Evolutionary conservation across 2,888 invertebrate genomes (phyloP).

Genomic region (Tachina fera): DNA sequence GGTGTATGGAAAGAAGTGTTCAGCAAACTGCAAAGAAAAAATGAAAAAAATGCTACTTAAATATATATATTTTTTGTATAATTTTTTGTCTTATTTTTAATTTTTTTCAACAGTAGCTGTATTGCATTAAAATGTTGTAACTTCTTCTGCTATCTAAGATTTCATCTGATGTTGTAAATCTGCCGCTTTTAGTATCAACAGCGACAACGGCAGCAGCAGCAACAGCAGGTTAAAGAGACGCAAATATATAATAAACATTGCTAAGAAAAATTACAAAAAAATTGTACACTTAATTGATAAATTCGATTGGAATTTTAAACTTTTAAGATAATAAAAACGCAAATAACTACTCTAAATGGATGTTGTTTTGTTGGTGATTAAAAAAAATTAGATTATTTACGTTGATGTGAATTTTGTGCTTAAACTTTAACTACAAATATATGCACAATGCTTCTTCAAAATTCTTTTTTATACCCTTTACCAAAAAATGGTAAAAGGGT

Average conservation of each 20-base stretch:
- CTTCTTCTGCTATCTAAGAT: constrained; percentile 68
- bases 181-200: constrained; percentile 68
- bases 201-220: constrained; percentile 48
- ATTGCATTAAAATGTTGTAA: constrained; percentile 70
- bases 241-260: constrained; percentile 15
- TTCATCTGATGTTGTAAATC: constrained; percentile 72
- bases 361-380: constrained; percentile 30
- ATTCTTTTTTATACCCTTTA: no score
- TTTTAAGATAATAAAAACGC: constrained; percentile 73
- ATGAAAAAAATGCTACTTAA: constrained; percentile 5
- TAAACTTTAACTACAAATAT: no score
- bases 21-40: constrained; percentile 7
- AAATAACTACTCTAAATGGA: constrained; percentile 68
- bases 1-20: constrained; percentile 61
- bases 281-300: constrained; percentile 73
- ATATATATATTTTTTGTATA: constrained; percentile 15
- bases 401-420: no score
- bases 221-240: constrained; percentile 30
- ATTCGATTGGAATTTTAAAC: constrained; percentile 73
- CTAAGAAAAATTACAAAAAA: constrained; percentile 67
- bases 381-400: background rate
- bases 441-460: no score
- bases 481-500: no score
- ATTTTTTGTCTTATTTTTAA: background rate
- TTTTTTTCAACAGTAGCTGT: constrained; percentile 58